Base-by-base conservation (phyloP, 2,888 invertebrate species). In the Conomelus anceps region DNA sequence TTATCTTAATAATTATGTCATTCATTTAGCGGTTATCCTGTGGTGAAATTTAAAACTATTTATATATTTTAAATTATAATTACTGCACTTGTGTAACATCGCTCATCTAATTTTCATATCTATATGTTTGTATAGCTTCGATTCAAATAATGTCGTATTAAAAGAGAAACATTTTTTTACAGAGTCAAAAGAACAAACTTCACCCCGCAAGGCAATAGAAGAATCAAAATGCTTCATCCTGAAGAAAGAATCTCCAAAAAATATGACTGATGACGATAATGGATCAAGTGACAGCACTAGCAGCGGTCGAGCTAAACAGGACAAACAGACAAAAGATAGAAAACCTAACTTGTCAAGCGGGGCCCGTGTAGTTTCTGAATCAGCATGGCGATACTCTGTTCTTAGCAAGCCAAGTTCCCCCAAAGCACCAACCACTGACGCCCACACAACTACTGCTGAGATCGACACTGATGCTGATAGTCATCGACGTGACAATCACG, bases 311-410 rank as follows among this genome's bases (percentile, higher is more conserved):
- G 90, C 89, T 22, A 90, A 86, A n/a, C 24, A 89, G 23, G 86
- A 63, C n/a, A 89, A 84, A 24, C 24, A 34, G 13, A 63, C 13
- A 20, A 63, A 63, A 22, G 89, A 89, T 22, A 85, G 88, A 29
- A 90, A 90, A 89, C 23, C 90, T 88, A 86, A 89, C 22, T 86
- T 89, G 22, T 34, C 89, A 9, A 86, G 85, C 23, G 89, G 86
- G 23, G 22, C 88, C 20, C 89, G 89, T 41, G 87, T 86, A 86
- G 90, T 88, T 41, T 88, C 88, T 9, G 89, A 88, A 34, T 86
- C 90, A n/a, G 87, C 89, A n/a, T 90, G 90, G 90, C 90, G 87
- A 0, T 90, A 90, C 23, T 85, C 87, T 24, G 89, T 90, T 84
- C 29, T 88, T 63, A 89, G 84, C 17, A 88, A 89, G 41, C 63